Evolutionary conservation across 2,888 invertebrate genomes (phyloP), one percentile per base, ranked within the genome.

Genomic region (Napeogenes inachia): DNA sequence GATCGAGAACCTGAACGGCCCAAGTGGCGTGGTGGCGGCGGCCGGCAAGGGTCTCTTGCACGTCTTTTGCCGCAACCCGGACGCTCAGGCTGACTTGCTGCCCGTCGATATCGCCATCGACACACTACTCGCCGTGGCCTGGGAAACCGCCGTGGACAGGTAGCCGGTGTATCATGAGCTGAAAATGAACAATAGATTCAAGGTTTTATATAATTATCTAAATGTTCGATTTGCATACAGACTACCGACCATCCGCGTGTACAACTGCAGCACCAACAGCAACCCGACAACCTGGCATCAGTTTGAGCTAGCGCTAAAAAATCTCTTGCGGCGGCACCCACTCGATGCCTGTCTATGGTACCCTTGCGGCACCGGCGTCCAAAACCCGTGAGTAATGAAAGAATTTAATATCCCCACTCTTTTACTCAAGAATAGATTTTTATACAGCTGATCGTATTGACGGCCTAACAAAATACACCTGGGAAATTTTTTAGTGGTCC

Each of bases 1-100:
- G 98, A 91, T 96, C n/a, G 98, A 98, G 82, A 98, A 97, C 81
- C 94, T 96, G 68, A 98, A 98, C 85, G 98, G 98, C 0, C 97
- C 98, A 0, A 94, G 95, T 61, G 97, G 94, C 0, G 84, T 95
- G 62, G 77, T 96, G 67, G 85, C 94, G 0, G 95, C 93, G 0
- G 92, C 93, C 0, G 95, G 95, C 12, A 95, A 95, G 81, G 97
- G 89, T 0, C 85, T 97, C 2, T 80, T 97, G 33, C 93, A 95
- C 59, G 93, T 94, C 4, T 88, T 94, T 79, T 92, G 92, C 65
- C 91, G 92, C 13, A 87, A 93, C 64, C 79, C 85, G 0, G 75
- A 88, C 0, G 87, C 92, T 0, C 80, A 89, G 0, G 92, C 94
- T 0, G 97, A 98, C 81, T 93, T 94, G 69, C 91, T 97, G 66